Base-by-base conservation (phyloP, 2,797 vertebrate genomes). In the Catamblyrhynchus diadema region DNA sequence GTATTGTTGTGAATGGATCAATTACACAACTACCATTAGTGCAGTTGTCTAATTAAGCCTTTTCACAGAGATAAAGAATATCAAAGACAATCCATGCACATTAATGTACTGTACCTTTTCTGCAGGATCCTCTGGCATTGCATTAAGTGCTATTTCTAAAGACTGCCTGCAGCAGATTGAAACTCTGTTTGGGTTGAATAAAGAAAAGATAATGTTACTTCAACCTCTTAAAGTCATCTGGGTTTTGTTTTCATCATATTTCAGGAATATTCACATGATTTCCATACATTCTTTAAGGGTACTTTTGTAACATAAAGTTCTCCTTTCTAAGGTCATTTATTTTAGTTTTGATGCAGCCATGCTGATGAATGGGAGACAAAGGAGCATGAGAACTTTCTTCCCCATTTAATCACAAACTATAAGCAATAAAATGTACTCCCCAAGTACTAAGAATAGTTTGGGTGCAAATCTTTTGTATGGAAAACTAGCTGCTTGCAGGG, bases 191-290 rank as follows among this genome's bases (percentile, higher is more conserved):
- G 48, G 27, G 44, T 45, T 75, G 77, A 94, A 70, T 81, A 86
- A 73, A 91, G 56, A 61, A 69, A 88, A 94, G 80, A 93, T 94
- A 91, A 94, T 44, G 45, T 81, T 94, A 71, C 91, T 90, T 91
- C 80, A 57, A 0, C 51, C 30, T 84, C 80, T 86, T 86, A 1
- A 7, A 94, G 88, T 94, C 87, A 90, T 95, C 82, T 90, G 85
- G 56, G 85, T 44, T 93, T 90, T 96, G 91, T 94, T 94, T 94
- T 90, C 53, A 77, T 88, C 64, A 10, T 90, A 86, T 93, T 91
- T 95, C 82, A 88, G 62, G 28, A 81, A 84, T 62, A 93, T 41
- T 81, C 62, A 33, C 72, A 90, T 93, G 70, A 32, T 91, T 93
- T 44, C 73, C 77, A 73, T 91, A 54, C 23, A 80, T 89, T 42